Base-by-base conservation (phyloP, 2,888 invertebrate genomes). In the Acleris emargana region DNA sequence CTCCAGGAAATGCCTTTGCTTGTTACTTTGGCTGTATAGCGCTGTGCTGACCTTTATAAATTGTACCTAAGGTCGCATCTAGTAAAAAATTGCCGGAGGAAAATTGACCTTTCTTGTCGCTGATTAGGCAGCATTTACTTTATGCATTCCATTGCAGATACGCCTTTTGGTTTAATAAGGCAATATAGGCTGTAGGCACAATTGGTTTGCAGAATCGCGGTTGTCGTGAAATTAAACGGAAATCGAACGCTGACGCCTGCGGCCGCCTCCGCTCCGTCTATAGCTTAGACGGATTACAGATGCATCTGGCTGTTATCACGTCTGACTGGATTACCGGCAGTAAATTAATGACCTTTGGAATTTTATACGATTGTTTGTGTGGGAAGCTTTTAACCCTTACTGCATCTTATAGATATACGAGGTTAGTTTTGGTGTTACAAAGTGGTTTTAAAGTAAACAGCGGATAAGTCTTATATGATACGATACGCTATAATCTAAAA, bases 181-280 rank as follows among this genome's bases (percentile, higher is more conserved):
- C 11, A 16, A 6, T 51, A 52, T 32, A 5, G 13, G 17, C 51
- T 57, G 55, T 47, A 22, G 49, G 18, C n/a, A 55, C 49, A 61
- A 55, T 60, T 63, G 55, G 50, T 52, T 75, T 68, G 59, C 59
- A 72, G 64, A 67, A 67, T 66, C 72, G 78, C 73, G 81, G 81
- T 78, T 77, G 78, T 78, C 73, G 81, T 75, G 81, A 84, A 85
- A 89, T 89, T 86, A 82, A 88, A 83, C 89, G 90, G 89, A 90
- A 89, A 91, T 90, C 84, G 88, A 90, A 88, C 83, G 72, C 71
- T 85, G 88, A 76, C 87, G 86, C 76, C 81, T 85, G 86, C 78
- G 84, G 87, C 75, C 72, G 71, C 70, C 64, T 67, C 67, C 62
- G 69, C 49, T 32, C 54, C 51, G 50, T 18, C 22, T 42, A 13